Evolutionary conservation across 2,797 vertebrate genomes (phyloP).

Genomic region (Anguilla anguilla): DNA sequence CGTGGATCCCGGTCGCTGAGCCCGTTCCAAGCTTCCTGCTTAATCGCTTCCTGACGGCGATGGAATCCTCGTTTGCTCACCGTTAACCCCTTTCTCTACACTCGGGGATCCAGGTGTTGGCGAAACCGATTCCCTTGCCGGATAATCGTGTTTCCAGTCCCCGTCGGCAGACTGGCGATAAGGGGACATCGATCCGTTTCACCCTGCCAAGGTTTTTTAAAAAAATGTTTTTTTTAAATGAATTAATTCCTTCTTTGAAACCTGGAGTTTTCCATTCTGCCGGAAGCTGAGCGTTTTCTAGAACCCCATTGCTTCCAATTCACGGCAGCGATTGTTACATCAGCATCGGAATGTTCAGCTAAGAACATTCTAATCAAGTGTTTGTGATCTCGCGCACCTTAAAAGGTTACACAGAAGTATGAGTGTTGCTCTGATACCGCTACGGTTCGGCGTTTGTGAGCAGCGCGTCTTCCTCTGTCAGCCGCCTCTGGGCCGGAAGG

Average conservation of each 20-base stretch:
- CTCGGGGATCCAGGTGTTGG: slow-evolving; percentile 74
- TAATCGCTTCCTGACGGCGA: slow-evolving; percentile 70
- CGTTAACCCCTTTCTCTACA: slow-evolving; percentile 69
- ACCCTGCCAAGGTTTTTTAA: neutral
- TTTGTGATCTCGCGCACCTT: no score
- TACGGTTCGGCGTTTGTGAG: neutral
- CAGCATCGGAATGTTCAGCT: no score
- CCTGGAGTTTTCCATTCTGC: neutral
- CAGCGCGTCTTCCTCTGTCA: neutral
- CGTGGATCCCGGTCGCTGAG: neutral
- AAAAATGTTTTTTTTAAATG: neutral
- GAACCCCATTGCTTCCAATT: no score
- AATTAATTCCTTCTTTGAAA: neutral
- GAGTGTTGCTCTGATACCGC: neutral
- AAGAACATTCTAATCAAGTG: no score
- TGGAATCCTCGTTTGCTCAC: slow-evolving; percentile 54
- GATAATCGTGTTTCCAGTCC: slow-evolving; percentile 68
- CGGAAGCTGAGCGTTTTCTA: neutral
- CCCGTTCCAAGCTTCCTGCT: slow-evolving; percentile 46
- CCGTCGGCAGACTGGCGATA: slow-evolving; percentile 58
- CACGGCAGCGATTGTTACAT: no score
- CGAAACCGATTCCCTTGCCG: slow-evolving; percentile 68
- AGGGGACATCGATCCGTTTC: slow-evolving; percentile 5
- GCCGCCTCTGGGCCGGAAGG: neutral
- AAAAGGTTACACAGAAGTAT: neutral